phyloP scores from a whole-genome alignment of 2,888 invertebrate genomes.

The Pardosa pseudoannulata region DNA sequence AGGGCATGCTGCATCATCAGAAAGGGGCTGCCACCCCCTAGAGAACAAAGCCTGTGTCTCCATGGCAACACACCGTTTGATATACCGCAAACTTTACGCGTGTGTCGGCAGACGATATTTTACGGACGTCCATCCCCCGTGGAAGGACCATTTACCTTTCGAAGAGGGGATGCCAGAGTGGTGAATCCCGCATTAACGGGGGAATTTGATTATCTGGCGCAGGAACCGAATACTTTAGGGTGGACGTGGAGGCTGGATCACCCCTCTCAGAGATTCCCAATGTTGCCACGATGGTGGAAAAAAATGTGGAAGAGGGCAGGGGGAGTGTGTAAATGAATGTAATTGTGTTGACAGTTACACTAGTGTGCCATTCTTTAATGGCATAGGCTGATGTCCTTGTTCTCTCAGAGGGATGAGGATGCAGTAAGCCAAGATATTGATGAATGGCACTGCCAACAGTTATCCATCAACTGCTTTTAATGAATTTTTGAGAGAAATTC shows the following conservation, averaged over 20 bases:
- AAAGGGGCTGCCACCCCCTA: background rate
- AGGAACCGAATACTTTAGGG: slow-evolving; percentile 1
- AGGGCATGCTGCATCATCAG: slow-evolving; percentile 49
- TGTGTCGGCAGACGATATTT: slow-evolving; percentile 59
- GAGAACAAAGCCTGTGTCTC: slow-evolving; percentile 13
- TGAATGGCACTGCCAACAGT: too few species aligned
- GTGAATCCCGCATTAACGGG: slow-evolving; percentile 61
- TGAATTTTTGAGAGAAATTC: too few species aligned
- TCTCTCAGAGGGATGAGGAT: background rate
- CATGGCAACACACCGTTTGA: slow-evolving; percentile 62
- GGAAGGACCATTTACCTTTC: background rate
- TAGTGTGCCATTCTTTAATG: background rate
- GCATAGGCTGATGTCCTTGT: background rate
- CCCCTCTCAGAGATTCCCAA: slow-evolving; percentile 18
- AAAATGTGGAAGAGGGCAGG: background rate
- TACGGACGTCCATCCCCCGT: slow-evolving; percentile 26
- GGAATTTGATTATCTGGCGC: slow-evolving; percentile 46
- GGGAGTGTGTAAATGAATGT: slow-evolving; percentile 1
- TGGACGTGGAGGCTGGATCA: slow-evolving; percentile 24
- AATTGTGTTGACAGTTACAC: slow-evolving; percentile 6
- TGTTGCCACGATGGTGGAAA: slow-evolving; percentile 1
- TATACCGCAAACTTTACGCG: slow-evolving; percentile 61
- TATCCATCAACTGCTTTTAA: too few species aligned
- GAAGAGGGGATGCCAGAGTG: slow-evolving; percentile 35
- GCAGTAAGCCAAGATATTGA: background rate